Evolutionary conservation across 2,113 vertebrate genomes (phyloP).

Genomic region (Chiloscyllium plagiosum): DNA sequence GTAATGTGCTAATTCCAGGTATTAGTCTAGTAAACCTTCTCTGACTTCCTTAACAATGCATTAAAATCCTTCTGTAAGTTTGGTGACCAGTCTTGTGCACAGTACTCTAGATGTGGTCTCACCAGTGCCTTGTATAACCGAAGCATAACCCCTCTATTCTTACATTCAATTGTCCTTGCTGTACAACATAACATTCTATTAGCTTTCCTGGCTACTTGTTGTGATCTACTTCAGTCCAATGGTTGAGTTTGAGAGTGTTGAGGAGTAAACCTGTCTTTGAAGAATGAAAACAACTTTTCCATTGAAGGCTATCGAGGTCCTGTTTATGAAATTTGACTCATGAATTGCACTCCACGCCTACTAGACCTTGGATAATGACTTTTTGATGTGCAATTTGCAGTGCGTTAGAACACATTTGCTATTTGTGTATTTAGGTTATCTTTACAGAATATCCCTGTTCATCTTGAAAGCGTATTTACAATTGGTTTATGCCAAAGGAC

Average conservation of each 20-base stretch:
- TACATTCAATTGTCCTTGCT: too few relatives aligned
- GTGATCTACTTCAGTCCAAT: too few relatives aligned
- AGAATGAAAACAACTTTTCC: background rate
- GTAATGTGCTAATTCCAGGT: too few relatives aligned
- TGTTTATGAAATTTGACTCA: background rate
- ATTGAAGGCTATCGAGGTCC: background rate
- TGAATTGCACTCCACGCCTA: background rate
- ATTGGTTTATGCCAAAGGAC: background rate
- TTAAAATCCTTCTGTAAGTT: too few relatives aligned
- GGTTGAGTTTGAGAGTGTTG: background rate
- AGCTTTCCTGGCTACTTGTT: too few relatives aligned
- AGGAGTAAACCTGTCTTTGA: background rate
- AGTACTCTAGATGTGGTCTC: too few relatives aligned
- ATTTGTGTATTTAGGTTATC: conserved; percentile 8
- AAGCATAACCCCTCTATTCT: too few relatives aligned
- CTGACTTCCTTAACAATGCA: too few relatives aligned
- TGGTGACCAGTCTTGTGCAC: too few relatives aligned
- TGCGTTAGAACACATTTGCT: background rate
- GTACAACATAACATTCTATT: too few relatives aligned
- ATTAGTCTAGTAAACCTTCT: too few relatives aligned
- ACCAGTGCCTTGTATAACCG: too few relatives aligned
- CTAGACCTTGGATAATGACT: conserved; percentile 27
- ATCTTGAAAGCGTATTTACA: conserved; percentile 26
- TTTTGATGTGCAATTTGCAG: conserved; percentile 13
- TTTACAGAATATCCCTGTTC: background rate